Evolutionary conservation across 2,888 invertebrate genomes (phyloP).

Genomic region (Euzetes globulus): DNA sequence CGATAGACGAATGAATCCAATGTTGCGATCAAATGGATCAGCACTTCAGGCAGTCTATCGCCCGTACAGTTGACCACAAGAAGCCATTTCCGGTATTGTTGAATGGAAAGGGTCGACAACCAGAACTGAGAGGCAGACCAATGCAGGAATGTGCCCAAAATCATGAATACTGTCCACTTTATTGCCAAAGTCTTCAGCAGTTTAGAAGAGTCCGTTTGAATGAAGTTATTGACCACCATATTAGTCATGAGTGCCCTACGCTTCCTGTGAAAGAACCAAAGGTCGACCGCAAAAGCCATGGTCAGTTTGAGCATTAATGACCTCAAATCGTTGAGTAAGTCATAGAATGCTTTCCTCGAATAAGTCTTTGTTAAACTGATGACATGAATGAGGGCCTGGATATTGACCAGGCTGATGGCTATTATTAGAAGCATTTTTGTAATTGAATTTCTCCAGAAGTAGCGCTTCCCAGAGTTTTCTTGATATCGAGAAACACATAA

Average conservation of each 20-base stretch:
- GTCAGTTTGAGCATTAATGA: slow-evolving; percentile 32
- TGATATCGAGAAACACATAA: slow-evolving; percentile 28
- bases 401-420: slow-evolving; percentile 30
- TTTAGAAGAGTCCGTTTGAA: slow-evolving; percentile 6
- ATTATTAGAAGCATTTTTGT: slow-evolving; percentile 21
- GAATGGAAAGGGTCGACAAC: slow-evolving; percentile 28
- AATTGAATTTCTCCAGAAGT: slow-evolving; percentile 25
- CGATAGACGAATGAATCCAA: slow-evolving; percentile 34
- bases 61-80: slow-evolving; percentile 29
- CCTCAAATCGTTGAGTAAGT: slow-evolving; percentile 25
- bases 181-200: slow-evolving; percentile 8
- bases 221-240: slow-evolving; percentile 18
- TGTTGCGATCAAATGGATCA: slow-evolving; percentile 32
- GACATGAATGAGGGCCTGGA: slow-evolving; percentile 13
- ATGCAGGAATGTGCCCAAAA: slow-evolving; percentile 23
- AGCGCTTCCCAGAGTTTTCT: slow-evolving; percentile 18
- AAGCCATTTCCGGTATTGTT: slow-evolving; percentile 29
- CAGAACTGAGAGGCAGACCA: slow-evolving; percentile 33
- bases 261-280: slow-evolving; percentile 29
- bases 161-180: slow-evolving; percentile 25
- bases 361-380: neutral
- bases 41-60: slow-evolving; percentile 23
- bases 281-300: slow-evolving; percentile 32
- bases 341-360: slow-evolving; percentile 20
- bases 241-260: slow-evolving; percentile 25